Base-by-base conservation (phyloP, 2,797 vertebrate species). In the Lindbergichthys nudifrons region DNA sequence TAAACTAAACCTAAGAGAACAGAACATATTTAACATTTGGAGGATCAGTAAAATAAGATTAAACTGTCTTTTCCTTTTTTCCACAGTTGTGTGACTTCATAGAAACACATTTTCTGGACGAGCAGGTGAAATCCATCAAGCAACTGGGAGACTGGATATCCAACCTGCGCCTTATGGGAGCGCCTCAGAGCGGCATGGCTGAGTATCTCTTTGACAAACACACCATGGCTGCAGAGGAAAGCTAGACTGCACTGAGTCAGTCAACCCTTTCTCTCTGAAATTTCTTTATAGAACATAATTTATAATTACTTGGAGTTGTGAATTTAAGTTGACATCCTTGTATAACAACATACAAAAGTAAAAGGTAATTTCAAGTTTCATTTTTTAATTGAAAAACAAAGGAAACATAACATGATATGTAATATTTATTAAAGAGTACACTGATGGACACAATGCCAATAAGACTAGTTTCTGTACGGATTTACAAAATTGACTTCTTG, bases 201-300 rank as follows among this genome's bases (percentile, higher is more conserved):
- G 96, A 98, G 87, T 98, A 97, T 79, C 95, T 97, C 82, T 98
- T 98, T 62, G 96, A 97, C 90, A 98, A 97, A 93, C 96, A 97
- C 78, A 98, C 96, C 58, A 86, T 97, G 11, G 95, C 95, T 53
- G 70, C 83, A 5, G 83, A 89, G 18, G 85, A 75, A 71, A 91
- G 75, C 80, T 93, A 91, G 79, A 84, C 39, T 1, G 5, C 18
- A 1, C 39, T 32, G 11, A 59, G 11, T 3, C 26, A 10, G 1
- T 15, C 23, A 11, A 23, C 30, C 10, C 6, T 50, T 53, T 42
- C 18, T 58, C 42, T 23, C 23, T 64, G 19, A 23, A 14, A 7
- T 14, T 26, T 23, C 41, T 59, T 32, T 23, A n/a, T 15, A 15
- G 16, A 18, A 61, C 26, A 13, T 21, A 8, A 47, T 26, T 47